These are phyloP conservation scores for Lasioglossum malachurum DNA, from an alignment of 2,888 invertebrate species.

Conservation along the genomic window DNA sequence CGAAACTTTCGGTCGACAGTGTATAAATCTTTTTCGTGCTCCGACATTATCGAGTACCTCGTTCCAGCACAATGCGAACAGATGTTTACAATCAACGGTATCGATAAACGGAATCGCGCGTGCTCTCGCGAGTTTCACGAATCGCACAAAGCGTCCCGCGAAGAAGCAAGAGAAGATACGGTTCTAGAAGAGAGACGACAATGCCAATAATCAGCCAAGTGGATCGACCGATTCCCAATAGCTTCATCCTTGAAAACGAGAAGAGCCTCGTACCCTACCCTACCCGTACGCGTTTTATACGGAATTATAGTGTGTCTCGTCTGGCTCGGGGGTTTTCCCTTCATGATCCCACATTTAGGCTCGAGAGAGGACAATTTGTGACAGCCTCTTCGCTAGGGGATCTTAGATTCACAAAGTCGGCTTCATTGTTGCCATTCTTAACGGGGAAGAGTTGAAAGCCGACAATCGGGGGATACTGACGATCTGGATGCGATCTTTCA, in stretches of 20 bases:
- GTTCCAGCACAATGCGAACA: background rate
- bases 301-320: slow-evolving; percentile 50
- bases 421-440: slow-evolving; percentile 55
- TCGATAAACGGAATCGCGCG: background rate
- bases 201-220: slow-evolving; percentile 83
- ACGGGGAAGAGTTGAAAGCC: slow-evolving; percentile 39
- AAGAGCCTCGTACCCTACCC: slow-evolving; percentile 31
- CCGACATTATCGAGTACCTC: background rate
- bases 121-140: slow-evolving; percentile 6
- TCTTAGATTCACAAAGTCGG: slow-evolving; percentile 57
- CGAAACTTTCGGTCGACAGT: background rate
- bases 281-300: slow-evolving; percentile 54
- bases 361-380: slow-evolving; percentile 65
- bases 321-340: slow-evolving; percentile 30
- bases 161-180: slow-evolving; percentile 26
- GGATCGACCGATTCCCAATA: slow-evolving; percentile 76
- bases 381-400: slow-evolving; percentile 48
- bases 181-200: slow-evolving; percentile 76
- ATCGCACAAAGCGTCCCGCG: background rate
- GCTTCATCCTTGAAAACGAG: slow-evolving; percentile 73
- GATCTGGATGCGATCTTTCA: background rate
- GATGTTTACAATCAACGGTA: slow-evolving; percentile 13
- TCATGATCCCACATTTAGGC: slow-evolving; percentile 61
- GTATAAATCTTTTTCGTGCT: background rate
- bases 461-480: slow-evolving; percentile 6